These are phyloP conservation scores for Polypedilum pembai DNA, from an alignment of 1,140 invertebrate species.

Conservation along the genomic window DNA sequence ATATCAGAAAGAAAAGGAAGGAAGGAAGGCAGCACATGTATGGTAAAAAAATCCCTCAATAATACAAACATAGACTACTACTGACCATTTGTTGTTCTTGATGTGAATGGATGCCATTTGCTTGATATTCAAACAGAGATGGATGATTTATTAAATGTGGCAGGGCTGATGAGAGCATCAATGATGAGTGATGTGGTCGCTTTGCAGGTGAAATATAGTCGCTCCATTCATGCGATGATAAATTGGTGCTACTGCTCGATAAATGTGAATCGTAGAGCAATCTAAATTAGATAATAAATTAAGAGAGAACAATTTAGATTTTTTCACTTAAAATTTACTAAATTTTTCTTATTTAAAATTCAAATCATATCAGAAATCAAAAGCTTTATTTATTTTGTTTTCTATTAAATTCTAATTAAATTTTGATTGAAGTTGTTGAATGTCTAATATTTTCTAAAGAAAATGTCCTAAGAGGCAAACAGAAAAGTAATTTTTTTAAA, in stretches of 20 bases:
- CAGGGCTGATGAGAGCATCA: slow-evolving; percentile 20
- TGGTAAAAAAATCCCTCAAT: background rate
- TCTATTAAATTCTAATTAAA: too few species aligned
- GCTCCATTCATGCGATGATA: slow-evolving; percentile 41
- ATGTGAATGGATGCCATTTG: slow-evolving; percentile 22
- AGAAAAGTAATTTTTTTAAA: too few species aligned
- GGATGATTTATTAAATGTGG: slow-evolving; percentile 29
- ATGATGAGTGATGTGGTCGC: slow-evolving; percentile 29
- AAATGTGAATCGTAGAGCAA: slow-evolving; percentile 33
- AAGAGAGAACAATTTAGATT: background rate
- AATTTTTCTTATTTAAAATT: too few species aligned
- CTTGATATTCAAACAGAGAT: slow-evolving; percentile 31
- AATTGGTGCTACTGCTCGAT: slow-evolving; percentile 38
- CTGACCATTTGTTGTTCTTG: slow-evolving; percentile 23
- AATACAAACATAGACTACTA: background rate
- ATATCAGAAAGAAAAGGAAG: background rate
- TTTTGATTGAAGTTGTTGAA: too few species aligned
- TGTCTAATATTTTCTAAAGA: too few species aligned
- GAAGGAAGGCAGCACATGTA: background rate
- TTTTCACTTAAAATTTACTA: too few species aligned
- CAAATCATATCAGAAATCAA: too few species aligned
- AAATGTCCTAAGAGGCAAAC: too few species aligned
- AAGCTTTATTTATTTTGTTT: too few species aligned
- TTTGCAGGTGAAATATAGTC: slow-evolving; percentile 38
- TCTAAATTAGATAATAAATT: slow-evolving; percentile 32